Evolutionary conservation across 2,797 vertebrate species (phyloP), one percentile per base, ranked within the genome.

Genomic region (Schizopygopsis malacanthus): DNA sequence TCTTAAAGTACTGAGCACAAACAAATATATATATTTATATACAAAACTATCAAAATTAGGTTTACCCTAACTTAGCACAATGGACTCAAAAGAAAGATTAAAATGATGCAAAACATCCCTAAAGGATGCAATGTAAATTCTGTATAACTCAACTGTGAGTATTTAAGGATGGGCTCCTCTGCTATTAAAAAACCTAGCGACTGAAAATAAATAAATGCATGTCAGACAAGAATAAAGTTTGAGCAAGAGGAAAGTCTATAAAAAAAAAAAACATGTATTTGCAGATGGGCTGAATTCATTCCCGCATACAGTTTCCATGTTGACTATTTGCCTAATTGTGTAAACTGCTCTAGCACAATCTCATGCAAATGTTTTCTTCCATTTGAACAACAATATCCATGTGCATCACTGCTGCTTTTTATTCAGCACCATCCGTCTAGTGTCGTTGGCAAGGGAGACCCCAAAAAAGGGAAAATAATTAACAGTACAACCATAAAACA

Each of bases 71-170:
- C 52, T 70, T 71, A 8, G 43, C 63, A 80, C 13, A 71, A 80
- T 72, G 43, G 6, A 65, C 7, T 11, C 43, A 67, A 65, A 52
- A 2, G 18, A 80, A 73, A 81, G 1, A 81, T 67, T 81, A 61
- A 85, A 79, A 85, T 72, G 76, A 85, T 63, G 76, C 77, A 85
- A 85, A 79, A 79, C 25, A 72, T 47, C 52, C 5, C 9, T 5
- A 72, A 85, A 69, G 50, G 52, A 28, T 61, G 76, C 83, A 85
- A 85, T 71, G 52, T 37, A 47, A 61, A 79, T 71, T 79, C 20
- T 61, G 83, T 77, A n/a, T 56, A 84, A 69, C 39, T 28, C 43
- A 50, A 12, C 47, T 54, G 22, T 37, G 63, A 76, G 3, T 47
- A 22, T 69, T 78, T 20, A 71, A 47, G 13, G 18, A 20, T 33